These are phyloP conservation scores for Rhinogobio ventralis DNA, from an alignment of 2,797 vertebrate species.

Conservation along the genomic window DNA sequence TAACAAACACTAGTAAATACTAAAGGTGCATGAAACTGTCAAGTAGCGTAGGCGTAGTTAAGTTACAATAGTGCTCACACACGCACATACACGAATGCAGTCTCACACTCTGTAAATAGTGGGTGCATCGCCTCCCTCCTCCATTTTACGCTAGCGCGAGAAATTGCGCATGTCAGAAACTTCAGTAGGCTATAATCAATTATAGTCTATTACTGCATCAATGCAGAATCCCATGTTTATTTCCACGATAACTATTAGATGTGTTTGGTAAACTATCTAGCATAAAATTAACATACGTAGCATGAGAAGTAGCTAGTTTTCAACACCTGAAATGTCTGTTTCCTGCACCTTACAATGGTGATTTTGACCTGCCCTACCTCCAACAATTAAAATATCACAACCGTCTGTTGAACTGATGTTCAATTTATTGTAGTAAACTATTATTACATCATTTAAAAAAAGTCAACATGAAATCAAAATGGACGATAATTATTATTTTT, in stretches of 20 bases:
- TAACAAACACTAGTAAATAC: no score
- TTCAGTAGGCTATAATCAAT: no score
- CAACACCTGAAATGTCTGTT: neutral
- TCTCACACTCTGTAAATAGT: no score
- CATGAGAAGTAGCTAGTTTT: neutral
- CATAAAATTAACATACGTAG: neutral
- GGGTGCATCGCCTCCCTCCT: no score
- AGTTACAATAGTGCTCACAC: no score
- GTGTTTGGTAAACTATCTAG: neutral
- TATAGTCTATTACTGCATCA: no score
- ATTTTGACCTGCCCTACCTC: neutral
- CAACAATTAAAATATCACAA: neutral
- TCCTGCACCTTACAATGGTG: neutral
- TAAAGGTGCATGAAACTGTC: no score
- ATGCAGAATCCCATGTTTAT: neutral
- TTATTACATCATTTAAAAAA: neutral
- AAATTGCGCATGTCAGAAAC: no score
- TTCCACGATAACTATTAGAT: neutral
- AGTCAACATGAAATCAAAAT: neutral
- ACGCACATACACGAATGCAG: no score
- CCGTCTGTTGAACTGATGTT: neutral
- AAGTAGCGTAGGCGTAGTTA: no score
- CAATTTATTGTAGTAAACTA: neutral
- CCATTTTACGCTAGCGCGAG: no score
- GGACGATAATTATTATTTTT: no score